Evolutionary conservation across 2,888 invertebrate genomes (phyloP).

Genomic region (Melinaea menophilus): DNA sequence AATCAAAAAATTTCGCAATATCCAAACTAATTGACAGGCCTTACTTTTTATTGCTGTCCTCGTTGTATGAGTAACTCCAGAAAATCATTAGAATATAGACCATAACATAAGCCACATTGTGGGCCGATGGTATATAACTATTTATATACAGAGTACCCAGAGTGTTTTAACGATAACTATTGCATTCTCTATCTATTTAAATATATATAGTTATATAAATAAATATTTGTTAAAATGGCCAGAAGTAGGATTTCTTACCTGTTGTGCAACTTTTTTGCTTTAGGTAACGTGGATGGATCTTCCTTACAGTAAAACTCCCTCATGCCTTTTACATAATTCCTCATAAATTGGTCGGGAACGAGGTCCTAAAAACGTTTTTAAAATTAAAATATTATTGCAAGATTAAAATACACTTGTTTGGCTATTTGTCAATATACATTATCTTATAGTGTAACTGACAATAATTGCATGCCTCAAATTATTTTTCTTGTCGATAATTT

Average conservation of each 20-base stretch:
- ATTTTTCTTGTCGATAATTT: too few species aligned
- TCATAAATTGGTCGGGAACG: slow-evolving; percentile 10
- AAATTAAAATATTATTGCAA: neutral
- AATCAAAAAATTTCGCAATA: too few species aligned
- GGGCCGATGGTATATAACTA: too few species aligned
- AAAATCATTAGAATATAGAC: too few species aligned
- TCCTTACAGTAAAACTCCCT: slow-evolving; percentile 26
- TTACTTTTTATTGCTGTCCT: too few species aligned
- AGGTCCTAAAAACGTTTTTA: slow-evolving; percentile 13
- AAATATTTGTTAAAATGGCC: slow-evolving; percentile 1
- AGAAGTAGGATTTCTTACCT: slow-evolving; percentile 11
- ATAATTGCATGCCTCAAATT: too few species aligned
- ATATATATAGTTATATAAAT: neutral
- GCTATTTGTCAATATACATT: too few species aligned
- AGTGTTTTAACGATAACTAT: neutral
- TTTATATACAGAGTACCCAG: neutral
- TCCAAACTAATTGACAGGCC: too few species aligned
- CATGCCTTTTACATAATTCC: slow-evolving; percentile 23
- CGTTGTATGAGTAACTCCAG: too few species aligned
- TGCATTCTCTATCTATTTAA: too few species aligned
- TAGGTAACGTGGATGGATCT: slow-evolving; percentile 23
- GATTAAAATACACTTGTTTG: neutral
- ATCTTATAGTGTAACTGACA: too few species aligned
- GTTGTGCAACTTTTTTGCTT: slow-evolving; percentile 20
- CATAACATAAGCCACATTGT: too few species aligned